A percentile compares a stretch with the other conserved stretches of the same genome.
Evolutionary conservation across 2,113 vertebrate genomes (phyloP).

Genomic region (Cromileptes altivelis): DNA sequence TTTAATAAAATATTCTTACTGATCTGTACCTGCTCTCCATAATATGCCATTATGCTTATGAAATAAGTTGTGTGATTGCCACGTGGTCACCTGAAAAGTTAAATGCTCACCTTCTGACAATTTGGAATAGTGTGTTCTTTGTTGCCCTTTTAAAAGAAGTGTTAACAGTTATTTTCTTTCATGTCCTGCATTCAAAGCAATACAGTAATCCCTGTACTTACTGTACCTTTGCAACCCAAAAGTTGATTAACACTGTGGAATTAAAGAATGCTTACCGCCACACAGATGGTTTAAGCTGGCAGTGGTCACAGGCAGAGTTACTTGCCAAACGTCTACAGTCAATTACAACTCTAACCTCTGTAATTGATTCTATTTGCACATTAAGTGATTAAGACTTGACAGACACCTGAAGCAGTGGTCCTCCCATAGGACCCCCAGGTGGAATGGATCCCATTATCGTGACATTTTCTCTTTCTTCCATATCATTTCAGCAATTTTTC

Average conservation of each 20-base stretch:
- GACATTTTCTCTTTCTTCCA: neutral
- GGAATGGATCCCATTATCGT: neutral
- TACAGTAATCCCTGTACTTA: neutral
- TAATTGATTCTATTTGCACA: neutral
- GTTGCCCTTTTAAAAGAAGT: neutral
- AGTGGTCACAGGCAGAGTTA: neutral
- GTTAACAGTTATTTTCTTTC: neutral
- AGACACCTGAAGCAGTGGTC: neutral
- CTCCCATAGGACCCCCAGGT: neutral
- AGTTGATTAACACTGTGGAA: neutral
- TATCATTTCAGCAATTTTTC: neutral
- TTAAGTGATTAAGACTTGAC: neutral
- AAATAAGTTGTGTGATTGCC: too few species aligned
- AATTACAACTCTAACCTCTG: slow-evolving; percentile 5
- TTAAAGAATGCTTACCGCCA: neutral
- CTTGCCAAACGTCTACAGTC: neutral
- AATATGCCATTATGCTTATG: too few species aligned
- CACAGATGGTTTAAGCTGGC: slow-evolving; percentile 6
- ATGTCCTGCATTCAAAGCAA: neutral
- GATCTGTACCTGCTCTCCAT: too few species aligned
- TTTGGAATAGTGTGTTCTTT: too few species aligned
- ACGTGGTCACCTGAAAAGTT: too few species aligned
- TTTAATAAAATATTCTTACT: too few species aligned
- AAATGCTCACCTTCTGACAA: too few species aligned
- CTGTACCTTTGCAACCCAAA: neutral